Conservation (phyloP, 2,888 invertebrate species). For the Hecatera dysodea region DNA sequence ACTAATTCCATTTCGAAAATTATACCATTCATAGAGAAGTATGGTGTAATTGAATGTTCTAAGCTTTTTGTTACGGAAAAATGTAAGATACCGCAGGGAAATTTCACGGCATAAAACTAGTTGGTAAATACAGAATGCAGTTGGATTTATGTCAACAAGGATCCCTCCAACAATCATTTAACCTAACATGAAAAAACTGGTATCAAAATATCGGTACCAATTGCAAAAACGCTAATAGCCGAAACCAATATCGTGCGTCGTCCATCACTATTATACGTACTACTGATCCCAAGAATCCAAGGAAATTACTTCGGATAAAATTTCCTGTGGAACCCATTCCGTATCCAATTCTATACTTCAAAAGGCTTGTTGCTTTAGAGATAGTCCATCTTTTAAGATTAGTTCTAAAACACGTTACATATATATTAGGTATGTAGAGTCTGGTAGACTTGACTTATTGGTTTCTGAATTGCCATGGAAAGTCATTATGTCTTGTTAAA, state of each 20-base stretch:
- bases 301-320: slow-evolving; percentile 67
- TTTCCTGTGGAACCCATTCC: slow-evolving; percentile 62
- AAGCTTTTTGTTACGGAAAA: too few species aligned
- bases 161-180: background rate
- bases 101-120: too few species aligned
- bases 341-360: slow-evolving; percentile 63
- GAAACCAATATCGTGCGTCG: slow-evolving; percentile 53
- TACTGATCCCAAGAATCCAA: slow-evolving; percentile 49
- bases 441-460: background rate
- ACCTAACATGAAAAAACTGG: background rate
- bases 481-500: too few species aligned
- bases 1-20: too few species aligned
- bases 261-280: slow-evolving; percentile 44
- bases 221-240: slow-evolving; percentile 14
- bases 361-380: slow-evolving; percentile 58
- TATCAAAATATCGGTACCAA: slow-evolving; percentile 34
- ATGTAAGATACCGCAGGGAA: too few species aligned
- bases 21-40: too few species aligned
- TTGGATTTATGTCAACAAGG: too few species aligned
- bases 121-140: too few species aligned
- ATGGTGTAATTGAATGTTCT: too few species aligned
- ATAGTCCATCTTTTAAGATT: slow-evolving; percentile 54
- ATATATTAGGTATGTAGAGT: background rate
- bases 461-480: slow-evolving; percentile 1
- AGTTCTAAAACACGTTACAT: slow-evolving; percentile 25